Conservation (phyloP, 2,888 invertebrate species). For the Abrostola triplasia region DNA sequence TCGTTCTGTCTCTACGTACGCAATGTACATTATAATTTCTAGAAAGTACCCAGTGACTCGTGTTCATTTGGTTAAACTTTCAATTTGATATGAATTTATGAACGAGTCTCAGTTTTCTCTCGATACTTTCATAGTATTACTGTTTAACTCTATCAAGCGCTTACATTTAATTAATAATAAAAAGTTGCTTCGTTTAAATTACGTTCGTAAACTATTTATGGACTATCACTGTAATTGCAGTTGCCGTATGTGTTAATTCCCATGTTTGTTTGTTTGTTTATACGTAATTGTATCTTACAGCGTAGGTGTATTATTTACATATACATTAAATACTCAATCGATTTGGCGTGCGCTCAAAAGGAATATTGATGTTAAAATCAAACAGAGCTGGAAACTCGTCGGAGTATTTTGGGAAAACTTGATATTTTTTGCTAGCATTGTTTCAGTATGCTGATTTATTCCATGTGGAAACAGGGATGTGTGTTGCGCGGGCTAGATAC, state of each 20-base stretch:
- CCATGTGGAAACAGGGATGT: conserved; percentile 9
- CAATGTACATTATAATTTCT: conserved; percentile 77
- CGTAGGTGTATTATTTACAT: conserved; percentile 26
- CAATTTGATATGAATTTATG: conserved; percentile 82
- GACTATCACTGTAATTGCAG: conserved; percentile 16
- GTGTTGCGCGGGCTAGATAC: conserved; percentile 8
- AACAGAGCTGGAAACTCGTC: conserved; percentile 6
- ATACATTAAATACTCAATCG: conserved; percentile 30
- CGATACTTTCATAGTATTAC: conserved; percentile 55
- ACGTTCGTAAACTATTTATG: conserved; percentile 24
- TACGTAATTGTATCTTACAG: conserved; percentile 14
- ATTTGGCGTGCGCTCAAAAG: conserved; percentile 32
- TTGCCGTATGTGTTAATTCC: conserved; percentile 23
- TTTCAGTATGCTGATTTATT: conserved; percentile 21
- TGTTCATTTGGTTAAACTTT: conserved; percentile 84
- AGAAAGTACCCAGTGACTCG: conserved; percentile 80
- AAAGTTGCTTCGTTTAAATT: conserved; percentile 24
- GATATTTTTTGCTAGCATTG: conserved; percentile 11
- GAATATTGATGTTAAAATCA: conserved; percentile 13
- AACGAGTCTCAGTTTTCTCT: conserved; percentile 71
- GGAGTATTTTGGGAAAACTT: conserved; percentile 14
- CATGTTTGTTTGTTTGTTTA: conserved; percentile 41
- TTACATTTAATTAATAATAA: conserved; percentile 42
- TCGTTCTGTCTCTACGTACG: conserved; percentile 62
- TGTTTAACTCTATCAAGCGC: conserved; percentile 30